Base-by-base conservation (phyloP, 2,797 vertebrate genomes). In the Danio choprae region DNA sequence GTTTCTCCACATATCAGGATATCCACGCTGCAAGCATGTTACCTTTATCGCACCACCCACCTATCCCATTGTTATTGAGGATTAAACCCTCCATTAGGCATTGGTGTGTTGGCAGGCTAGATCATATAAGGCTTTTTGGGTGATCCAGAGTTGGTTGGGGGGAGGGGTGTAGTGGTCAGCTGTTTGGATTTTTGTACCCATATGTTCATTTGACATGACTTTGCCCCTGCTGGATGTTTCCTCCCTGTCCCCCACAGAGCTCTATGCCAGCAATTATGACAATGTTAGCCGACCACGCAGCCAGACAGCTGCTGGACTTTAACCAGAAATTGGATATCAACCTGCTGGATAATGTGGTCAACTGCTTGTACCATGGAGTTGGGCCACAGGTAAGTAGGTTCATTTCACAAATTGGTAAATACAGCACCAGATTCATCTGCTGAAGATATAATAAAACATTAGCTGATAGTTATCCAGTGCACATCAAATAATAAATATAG, bases 231-330 rank as follows among this genome's bases (percentile, higher is more conserved):
- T 90, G 83, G 90, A 89, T 91, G 83, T 91, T 79, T 89, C 87
- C 88, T 83, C 81, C 74, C 85, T 90, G 82, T 92, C 80, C 90
- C 78, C 95, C 94, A 84, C 96, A 99, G 97, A 98, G 94, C 97
- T 98, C 97, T 98, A 99, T 99, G 98, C 98, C 98, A 98, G 98
- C 98, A 98, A 96, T 98, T 97, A 99, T 99, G 98, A 99, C 98
- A 96, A 99, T 99, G 97, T 97, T 99, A 96, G 98, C 97, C 90
- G 98, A 99, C 96, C 98, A 99, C 95, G 97, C 98, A 98, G 98
- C 98, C 91, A 96, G 98, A 89, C 98, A 99, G 97, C 98, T 99
- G 97, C 98, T 99, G 92, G 98, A 99, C 96, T 99, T 99, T 95
- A 98, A 96, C 95, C 98, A 99, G 95, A 99, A 99, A 95, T 92